Evolutionary conservation across 1,140 invertebrate species (phyloP).

Genomic region (Atta cephalotes): DNA sequence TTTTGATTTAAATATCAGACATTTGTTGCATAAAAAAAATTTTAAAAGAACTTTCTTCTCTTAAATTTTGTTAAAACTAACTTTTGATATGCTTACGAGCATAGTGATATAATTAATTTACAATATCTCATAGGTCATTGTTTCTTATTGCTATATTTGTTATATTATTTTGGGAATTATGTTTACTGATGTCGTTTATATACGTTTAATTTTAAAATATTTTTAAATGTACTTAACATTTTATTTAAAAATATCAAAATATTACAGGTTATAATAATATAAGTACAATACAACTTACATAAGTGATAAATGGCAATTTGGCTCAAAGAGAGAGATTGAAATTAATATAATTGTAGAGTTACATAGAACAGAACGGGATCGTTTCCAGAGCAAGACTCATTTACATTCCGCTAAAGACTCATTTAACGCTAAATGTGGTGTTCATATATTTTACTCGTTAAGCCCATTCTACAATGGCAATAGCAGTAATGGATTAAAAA

Average conservation of each 20-base stretch:
- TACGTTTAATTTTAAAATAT: slow-evolving; percentile 14
- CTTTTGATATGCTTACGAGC: slow-evolving; percentile 5
- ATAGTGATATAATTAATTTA: slow-evolving; percentile 1
- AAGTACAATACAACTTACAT: background rate
- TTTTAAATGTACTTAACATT: slow-evolving; percentile 52
- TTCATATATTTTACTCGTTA: background rate
- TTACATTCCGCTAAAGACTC: slow-evolving; percentile 14
- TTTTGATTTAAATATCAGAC: slow-evolving; percentile 4
- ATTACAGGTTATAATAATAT: background rate
- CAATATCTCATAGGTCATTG: background rate
- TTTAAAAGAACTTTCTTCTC: background rate
- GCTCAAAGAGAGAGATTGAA: background rate
- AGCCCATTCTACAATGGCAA: too few relatives aligned
- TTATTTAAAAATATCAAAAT: slow-evolving; percentile 12
- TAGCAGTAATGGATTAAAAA: too few relatives aligned
- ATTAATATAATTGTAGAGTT: slow-evolving; percentile 1
- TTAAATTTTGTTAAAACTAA: slow-evolving; percentile 17
- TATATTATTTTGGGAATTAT: slow-evolving; percentile 38
- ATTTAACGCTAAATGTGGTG: slow-evolving; percentile 25
- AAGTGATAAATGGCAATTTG: slow-evolving; percentile 5
- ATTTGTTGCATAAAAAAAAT: slow-evolving; percentile 22
- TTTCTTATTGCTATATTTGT: slow-evolving; percentile 32
- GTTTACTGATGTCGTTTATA: slow-evolving; percentile 45
- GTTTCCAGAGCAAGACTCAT: background rate
- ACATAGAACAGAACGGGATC: background rate